phyloP scores from a whole-genome alignment of 2,888 invertebrate species.

The Rambutsinella grinnellia region DNA sequence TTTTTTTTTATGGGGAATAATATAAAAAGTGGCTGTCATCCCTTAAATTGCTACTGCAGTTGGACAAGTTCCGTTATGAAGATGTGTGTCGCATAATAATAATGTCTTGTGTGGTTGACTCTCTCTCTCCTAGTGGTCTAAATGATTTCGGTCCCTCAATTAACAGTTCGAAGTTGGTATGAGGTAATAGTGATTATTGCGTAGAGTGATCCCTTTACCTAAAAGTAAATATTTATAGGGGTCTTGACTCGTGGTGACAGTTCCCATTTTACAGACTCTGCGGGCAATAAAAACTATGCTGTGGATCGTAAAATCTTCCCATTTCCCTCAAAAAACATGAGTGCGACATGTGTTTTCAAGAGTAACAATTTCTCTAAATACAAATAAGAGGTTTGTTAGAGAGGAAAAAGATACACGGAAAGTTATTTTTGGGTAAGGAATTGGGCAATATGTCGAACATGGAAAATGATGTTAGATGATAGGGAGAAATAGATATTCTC shows the following conservation, averaged over 20 bases:
- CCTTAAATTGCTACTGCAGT: too few species aligned
- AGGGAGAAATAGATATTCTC: slow-evolving; percentile 31
- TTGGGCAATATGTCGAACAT: slow-evolving; percentile 45
- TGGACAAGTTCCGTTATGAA: slow-evolving; percentile 3
- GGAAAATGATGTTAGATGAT: slow-evolving; percentile 51
- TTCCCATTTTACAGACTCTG: slow-evolving; percentile 50
- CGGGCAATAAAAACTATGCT: slow-evolving; percentile 54
- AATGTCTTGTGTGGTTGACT: slow-evolving; percentile 37
- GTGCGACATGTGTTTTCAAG: slow-evolving; percentile 57
- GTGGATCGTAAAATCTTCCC: slow-evolving; percentile 45
- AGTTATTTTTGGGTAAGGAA: slow-evolving; percentile 37
- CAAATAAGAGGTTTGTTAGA: slow-evolving; percentile 40
- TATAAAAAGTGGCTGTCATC: neutral
- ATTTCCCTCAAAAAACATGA: slow-evolving; percentile 39
- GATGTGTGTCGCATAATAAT: slow-evolving; percentile 33
- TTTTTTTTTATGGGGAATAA: neutral
- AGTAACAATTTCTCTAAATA: slow-evolving; percentile 43
- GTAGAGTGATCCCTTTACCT: neutral
- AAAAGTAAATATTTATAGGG: slow-evolving; percentile 46
- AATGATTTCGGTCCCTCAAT: too few species aligned
- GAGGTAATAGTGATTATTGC: slow-evolving; percentile 45
- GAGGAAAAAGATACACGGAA: too few species aligned
- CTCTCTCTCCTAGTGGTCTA: too few species aligned
- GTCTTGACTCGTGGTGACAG: slow-evolving; percentile 51
- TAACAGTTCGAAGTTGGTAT: too few species aligned